Conservation (phyloP, 2,113 vertebrate species). For the Artemisiospiza belli region DNA sequence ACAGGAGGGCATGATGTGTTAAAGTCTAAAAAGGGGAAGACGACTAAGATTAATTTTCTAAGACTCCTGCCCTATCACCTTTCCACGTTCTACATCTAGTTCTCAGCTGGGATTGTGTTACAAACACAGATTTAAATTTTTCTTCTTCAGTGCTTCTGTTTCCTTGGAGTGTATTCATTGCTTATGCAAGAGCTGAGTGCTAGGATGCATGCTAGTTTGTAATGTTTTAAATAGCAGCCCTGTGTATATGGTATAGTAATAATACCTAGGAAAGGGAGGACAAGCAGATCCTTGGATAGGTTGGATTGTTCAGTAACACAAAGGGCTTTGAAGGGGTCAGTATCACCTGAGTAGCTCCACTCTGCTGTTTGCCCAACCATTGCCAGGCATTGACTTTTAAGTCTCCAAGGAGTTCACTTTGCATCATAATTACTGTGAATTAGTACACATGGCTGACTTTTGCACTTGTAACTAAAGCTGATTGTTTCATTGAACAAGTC, state of each 20-base stretch:
- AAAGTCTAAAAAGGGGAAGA: background rate
- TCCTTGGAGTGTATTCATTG: background rate
- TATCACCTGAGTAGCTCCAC: conserved; percentile 59
- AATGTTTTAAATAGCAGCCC: background rate
- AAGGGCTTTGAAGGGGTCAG: conserved; percentile 57
- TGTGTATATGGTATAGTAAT: background rate
- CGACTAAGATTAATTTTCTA: background rate
- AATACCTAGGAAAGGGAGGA: background rate
- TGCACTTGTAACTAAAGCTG: conserved; percentile 81
- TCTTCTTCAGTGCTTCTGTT: background rate
- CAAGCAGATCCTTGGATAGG: background rate
- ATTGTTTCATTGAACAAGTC: conserved; percentile 74
- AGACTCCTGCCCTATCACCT: background rate
- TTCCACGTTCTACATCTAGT: background rate
- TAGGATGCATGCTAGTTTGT: background rate
- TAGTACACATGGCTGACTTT: conserved; percentile 80
- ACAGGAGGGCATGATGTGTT: background rate
- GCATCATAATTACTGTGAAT: conserved; percentile 88
- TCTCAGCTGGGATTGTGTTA: background rate
- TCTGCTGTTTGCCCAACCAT: conserved; percentile 71
- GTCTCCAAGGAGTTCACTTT: conserved; percentile 79
- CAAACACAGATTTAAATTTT: background rate
- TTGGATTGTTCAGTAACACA: conserved; percentile 47
- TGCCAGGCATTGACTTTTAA: conserved; percentile 75
- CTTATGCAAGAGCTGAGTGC: background rate